Conservation (phyloP, 2,113 vertebrate species). For the Aegypius monachus region DNA sequence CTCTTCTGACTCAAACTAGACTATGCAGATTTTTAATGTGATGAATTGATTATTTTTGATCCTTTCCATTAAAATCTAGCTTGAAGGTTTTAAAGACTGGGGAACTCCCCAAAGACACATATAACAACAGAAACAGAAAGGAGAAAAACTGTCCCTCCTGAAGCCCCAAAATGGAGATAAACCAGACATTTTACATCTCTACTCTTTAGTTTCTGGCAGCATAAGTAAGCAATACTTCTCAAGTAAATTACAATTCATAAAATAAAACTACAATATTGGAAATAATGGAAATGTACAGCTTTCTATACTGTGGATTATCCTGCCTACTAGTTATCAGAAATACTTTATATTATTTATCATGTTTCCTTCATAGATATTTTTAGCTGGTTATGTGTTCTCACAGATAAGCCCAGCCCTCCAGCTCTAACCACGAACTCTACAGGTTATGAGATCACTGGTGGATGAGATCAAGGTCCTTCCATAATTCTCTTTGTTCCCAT, state of each 20-base stretch:
- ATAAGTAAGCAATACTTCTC: neutral
- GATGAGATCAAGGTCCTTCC: neutral
- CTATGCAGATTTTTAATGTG: neutral
- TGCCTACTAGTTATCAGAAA: neutral
- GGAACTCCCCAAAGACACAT: neutral
- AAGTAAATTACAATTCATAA: neutral
- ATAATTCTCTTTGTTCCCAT: neutral
- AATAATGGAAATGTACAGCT: neutral
- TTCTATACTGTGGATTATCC: neutral
- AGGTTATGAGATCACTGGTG: neutral
- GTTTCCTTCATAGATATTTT: neutral
- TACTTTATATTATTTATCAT: neutral
- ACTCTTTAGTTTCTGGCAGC: neutral
- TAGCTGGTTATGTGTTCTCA: neutral
- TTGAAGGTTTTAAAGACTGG: neutral
- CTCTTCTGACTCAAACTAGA: neutral
- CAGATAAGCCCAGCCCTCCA: neutral
- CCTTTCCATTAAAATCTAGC: neutral
- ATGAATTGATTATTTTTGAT: neutral
- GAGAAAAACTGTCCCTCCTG: neutral
- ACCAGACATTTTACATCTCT: neutral
- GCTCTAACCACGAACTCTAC: neutral
- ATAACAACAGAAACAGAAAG: neutral
- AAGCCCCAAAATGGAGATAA: neutral
- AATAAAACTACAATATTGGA: neutral